Base-by-base conservation (phyloP, 2,797 vertebrate genomes). In the Glyptemys insculpta region DNA sequence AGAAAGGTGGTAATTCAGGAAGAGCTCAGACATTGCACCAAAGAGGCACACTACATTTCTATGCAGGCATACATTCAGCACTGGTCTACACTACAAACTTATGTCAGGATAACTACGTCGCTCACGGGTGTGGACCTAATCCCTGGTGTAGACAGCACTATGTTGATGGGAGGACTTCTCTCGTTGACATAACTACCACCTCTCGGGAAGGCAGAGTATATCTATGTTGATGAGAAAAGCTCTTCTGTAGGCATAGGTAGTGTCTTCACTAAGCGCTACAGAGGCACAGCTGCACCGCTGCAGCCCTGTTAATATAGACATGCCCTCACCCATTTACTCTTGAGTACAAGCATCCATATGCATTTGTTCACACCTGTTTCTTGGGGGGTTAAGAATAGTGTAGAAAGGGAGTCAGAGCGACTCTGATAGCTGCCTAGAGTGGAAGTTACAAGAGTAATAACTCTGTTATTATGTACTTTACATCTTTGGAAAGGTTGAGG, bases 391-490 rank as follows among this genome's bases (percentile, higher is more conserved):
- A 87, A 85, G 31, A 79, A 83, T 74, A 34, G 89, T 49, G 56
- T 0, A 83, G 84, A 90, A 92, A 93, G 52, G 79, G 89, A 93
- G 78, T 93, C 83, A 86, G 96, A 90, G 94, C 84, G 83, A 79
- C 94, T 95, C 29, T 88, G 91, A 94, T 86, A 92, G 92, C 91
- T 72, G 74, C 44, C 80, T 88, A 74, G 74, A 96, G 44, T 84
- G 89, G 84, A 93, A 94, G 89, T 79, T 81, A 92, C 87, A 92
- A 88, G 53, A 78, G 41, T 92, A 96, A 86, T 59, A 93, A 62
- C 65, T 86, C 88, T 93, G 89, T 94, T 97, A 91, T 84, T 81
- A 93, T 88, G 82, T 93, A 81, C 83, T 97, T 92, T 93, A 94
- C 90, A 95, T 96, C 84, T 57, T 74, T 80, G 90, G 74, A 91